Evolutionary conservation across 1,140 invertebrate species (phyloP).

Genomic region (Caenorhabditis elegans): DNA sequence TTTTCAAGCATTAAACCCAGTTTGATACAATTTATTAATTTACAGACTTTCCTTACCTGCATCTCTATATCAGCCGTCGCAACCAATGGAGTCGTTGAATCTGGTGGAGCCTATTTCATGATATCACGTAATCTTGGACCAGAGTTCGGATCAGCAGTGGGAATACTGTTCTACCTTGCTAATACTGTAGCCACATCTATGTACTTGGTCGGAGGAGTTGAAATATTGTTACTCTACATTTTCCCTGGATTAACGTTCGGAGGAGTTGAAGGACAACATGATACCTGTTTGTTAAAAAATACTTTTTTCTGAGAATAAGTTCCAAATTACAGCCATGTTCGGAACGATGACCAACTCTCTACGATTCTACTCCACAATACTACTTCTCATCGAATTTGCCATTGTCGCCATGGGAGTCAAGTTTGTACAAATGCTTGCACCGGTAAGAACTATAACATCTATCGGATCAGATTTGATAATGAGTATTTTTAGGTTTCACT

Average conservation of each 20-base stretch:
- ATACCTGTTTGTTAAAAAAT: constrained; percentile 52
- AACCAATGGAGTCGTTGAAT: constrained; percentile 89
- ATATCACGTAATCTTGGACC: constrained; percentile 89
- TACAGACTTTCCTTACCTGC: constrained; percentile 91
- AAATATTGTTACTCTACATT: constrained; percentile 79
- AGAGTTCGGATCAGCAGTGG: constrained; percentile 96
- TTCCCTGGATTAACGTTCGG: constrained; percentile 69
- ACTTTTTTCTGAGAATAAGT: background rate
- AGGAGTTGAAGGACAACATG: constrained; percentile 66
- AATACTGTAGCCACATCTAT: constrained; percentile 96
- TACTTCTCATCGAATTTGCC: constrained; percentile 68
- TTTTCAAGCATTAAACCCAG: no score
- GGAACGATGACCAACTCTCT: constrained; percentile 68
- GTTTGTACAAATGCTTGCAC: constrained; percentile 71
- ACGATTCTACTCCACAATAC: constrained; percentile 69
- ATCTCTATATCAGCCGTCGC: constrained; percentile 99
- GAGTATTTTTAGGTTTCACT: constrained; percentile 66
- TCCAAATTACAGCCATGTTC: constrained; percentile 51
- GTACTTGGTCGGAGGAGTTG: constrained; percentile 94
- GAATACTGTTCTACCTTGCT: constrained; percentile 97
- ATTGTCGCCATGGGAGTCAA: constrained; percentile 70
- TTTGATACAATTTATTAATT: constrained; percentile 39
- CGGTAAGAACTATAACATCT: constrained; percentile 43
- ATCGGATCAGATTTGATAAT: background rate
- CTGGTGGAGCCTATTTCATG: constrained; percentile 97